A percentile compares a stretch with the other conserved stretches of the same genome.
These are phyloP conservation scores for Chaetura pelagica DNA, from an alignment of 2,113 vertebrate species.

Conservation along the genomic window DNA sequence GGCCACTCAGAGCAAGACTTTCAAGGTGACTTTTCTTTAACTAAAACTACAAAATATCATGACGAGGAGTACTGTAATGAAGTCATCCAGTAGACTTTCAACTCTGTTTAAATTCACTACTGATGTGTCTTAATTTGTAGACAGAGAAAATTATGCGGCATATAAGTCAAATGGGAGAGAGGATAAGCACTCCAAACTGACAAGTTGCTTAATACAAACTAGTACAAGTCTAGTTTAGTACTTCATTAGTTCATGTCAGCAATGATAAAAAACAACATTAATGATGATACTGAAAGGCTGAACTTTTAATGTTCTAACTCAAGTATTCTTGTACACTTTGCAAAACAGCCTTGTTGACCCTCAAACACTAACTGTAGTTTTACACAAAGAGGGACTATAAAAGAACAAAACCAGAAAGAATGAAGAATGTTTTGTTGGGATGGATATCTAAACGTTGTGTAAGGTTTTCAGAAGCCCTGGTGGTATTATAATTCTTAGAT, in stretches of 20 bases:
- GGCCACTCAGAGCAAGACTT: not conserved
- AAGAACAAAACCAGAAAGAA: not conserved
- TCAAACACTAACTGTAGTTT: not conserved
- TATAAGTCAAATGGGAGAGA: constrained; percentile 45
- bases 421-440: not conserved
- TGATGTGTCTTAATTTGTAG: constrained; percentile 46
- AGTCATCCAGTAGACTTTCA: constrained; percentile 33
- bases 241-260: constrained; percentile 58
- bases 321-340: not conserved
- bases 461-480: not conserved
- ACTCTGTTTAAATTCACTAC: not conserved
- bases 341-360: not conserved
- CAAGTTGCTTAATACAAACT: constrained; percentile 56
- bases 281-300: not conserved
- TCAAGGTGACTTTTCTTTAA: constrained; percentile 11
- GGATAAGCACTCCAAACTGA: constrained; percentile 21
- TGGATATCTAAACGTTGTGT: not conserved
- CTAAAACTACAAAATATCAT: constrained; percentile 8
- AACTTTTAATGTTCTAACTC: not conserved
- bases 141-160: constrained; percentile 26
- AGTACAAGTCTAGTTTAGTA: not conserved
- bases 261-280: constrained; percentile 36
- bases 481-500: not conserved
- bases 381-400: not conserved
- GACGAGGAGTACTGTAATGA: not conserved